Evolutionary conservation across 2,797 vertebrate genomes (phyloP), one percentile per base, ranked within the genome.

Genomic region (Euphonia xanthogaster): DNA sequence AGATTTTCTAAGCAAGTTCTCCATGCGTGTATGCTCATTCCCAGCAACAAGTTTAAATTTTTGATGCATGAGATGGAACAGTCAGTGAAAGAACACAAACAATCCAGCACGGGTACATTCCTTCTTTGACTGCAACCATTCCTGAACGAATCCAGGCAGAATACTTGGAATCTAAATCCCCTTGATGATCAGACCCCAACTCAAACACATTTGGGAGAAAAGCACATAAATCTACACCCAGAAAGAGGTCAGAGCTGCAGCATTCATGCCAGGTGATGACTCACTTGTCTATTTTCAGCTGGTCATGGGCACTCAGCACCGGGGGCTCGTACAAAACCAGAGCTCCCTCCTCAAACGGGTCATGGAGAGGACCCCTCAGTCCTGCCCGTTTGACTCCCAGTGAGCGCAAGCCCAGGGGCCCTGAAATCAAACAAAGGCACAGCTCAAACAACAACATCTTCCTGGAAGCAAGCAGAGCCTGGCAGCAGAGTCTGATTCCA

Each of bases 231-330:
- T 37, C 61, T 40, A 50, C 31, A 72, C 0, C 9, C 30, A 45
- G 23, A 47, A 86, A 37, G 50, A 81, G 58, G 79, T 76, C 73
- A 73, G 76, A 88, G 65, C 45, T 66, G 31, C 88, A 91, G 65
- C 31, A 51, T 45, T 44, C 47, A 45, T 14, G 27, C 48, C 74
- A 70, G 86, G 27, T 90, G 30, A 40, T 86, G 61, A 99, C 99
- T 92, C 97, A 99, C 99, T 99, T 99, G 95, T 99, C 99, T 79
- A 98, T 98, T 98, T 99, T 99, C 96, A 99, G 98, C 78, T 98
- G 98, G 70, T 99, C 99, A 21, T 99, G 99, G 89, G 98, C 97
- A 10, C 98, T 98, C 68, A 99, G 95, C 16, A 47, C 89, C 0
- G 98, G 98, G 28, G 99, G 99, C 84, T 99, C 98, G 0, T 99